Evolutionary conservation across 2,888 invertebrate species (phyloP).

Genomic region (Pyrochroa serraticornis): DNA sequence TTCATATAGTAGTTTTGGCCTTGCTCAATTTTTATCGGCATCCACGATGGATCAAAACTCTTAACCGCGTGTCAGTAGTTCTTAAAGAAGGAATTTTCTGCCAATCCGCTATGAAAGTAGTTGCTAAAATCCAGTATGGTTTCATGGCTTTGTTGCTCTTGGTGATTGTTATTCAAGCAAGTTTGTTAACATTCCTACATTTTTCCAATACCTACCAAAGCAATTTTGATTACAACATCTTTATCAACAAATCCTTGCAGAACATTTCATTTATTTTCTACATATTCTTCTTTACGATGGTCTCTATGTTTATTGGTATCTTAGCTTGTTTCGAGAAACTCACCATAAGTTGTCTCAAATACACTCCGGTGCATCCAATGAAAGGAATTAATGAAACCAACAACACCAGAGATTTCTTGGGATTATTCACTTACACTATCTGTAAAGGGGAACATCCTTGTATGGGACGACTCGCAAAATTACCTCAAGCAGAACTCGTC

Average conservation of each 20-base stretch:
- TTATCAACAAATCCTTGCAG: slow-evolving; percentile 46
- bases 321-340: slow-evolving; percentile 55
- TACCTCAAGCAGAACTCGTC: slow-evolving; percentile 44
- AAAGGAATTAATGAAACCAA: slow-evolving; percentile 48
- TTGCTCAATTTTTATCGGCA: slow-evolving; percentile 42
- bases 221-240: slow-evolving; percentile 40
- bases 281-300: slow-evolving; percentile 42
- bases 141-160: slow-evolving; percentile 35
- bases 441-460: slow-evolving; percentile 48
- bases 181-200: slow-evolving; percentile 41
- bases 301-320: slow-evolving; percentile 43
- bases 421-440: slow-evolving; percentile 44
- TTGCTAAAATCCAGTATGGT: slow-evolving; percentile 40
- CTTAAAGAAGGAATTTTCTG: slow-evolving; percentile 50
- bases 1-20: slow-evolving; percentile 45
- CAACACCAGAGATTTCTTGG: slow-evolving; percentile 48
- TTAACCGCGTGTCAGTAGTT: slow-evolving; percentile 45
- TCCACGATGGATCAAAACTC: slow-evolving; percentile 43
- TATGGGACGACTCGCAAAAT: slow-evolving; percentile 34
- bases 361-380: slow-evolving; percentile 50
- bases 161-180: slow-evolving; percentile 39
- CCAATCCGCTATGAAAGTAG: slow-evolving; percentile 41
- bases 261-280: slow-evolving; percentile 50
- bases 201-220: slow-evolving; percentile 42
- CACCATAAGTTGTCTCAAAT: slow-evolving; percentile 47